A percentile compares a stretch with the other conserved stretches of the same genome.
Evolutionary conservation across 2,888 invertebrate species (phyloP).

Genomic region (Xestoiulus laeticollis): DNA sequence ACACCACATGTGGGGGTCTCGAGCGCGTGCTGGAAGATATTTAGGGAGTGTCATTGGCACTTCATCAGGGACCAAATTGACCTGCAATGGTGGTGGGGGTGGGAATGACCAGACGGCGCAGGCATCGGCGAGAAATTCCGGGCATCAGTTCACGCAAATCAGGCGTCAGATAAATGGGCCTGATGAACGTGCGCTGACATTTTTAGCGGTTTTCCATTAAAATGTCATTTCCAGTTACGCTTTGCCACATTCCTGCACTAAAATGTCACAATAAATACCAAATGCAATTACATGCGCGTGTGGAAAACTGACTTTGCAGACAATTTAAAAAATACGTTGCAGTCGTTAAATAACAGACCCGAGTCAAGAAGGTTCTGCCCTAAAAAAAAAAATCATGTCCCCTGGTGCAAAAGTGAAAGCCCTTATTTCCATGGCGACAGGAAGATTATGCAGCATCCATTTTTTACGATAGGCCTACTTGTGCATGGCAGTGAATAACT

Average conservation of each 20-base stretch:
- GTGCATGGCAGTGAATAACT: not conserved
- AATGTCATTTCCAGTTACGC: slow-evolving; percentile 26
- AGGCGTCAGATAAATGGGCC: slow-evolving; percentile 13
- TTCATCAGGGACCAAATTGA: slow-evolving; percentile 18
- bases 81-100: not conserved
- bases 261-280: slow-evolving; percentile 3
- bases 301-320: not conserved
- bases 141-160: slow-evolving; percentile 15
- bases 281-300: slow-evolving; percentile 12
- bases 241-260: slow-evolving; percentile 6
- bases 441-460: slow-evolving; percentile 11
- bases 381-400: not conserved
- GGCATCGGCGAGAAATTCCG: not conserved
- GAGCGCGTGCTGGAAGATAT: not conserved
- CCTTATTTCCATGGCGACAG: not conserved
- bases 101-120: not conserved
- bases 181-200: slow-evolving; percentile 4
- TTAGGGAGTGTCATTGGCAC: slow-evolving; percentile 22
- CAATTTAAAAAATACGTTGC: not conserved
- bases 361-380: not conserved
- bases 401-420: not conserved
- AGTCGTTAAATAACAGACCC: not conserved
- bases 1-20: not conserved
- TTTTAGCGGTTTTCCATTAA: slow-evolving; percentile 26
- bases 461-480: not conserved